phyloP scores from a whole-genome alignment of 2,797 vertebrate genomes.

The Tadarida brasiliensis region DNA sequence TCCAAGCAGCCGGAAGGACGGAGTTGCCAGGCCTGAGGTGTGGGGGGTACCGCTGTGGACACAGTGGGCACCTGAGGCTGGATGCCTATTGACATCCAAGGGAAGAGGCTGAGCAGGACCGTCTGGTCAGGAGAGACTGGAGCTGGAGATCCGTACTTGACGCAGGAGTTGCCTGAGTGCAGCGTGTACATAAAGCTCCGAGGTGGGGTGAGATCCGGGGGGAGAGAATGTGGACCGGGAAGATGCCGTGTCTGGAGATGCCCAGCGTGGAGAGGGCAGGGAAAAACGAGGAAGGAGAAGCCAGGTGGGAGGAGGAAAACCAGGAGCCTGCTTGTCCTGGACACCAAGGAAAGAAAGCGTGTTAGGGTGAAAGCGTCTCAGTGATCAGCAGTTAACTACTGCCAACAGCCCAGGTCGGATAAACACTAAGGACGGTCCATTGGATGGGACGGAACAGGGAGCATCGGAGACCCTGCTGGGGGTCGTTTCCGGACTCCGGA shows the following conservation, averaged over 20 bases:
- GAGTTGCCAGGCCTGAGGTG: background rate
- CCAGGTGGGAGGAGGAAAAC: background rate
- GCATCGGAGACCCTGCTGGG: fast-evolving
- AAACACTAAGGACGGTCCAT: fast-evolving
- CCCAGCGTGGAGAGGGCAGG: background rate
- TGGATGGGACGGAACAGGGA: fast-evolving
- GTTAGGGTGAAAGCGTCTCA: background rate
- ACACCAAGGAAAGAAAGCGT: background rate
- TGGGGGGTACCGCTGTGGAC: background rate
- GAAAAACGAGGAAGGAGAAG: fast-evolving
- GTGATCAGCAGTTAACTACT: fast-evolving
- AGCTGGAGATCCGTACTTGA: background rate
- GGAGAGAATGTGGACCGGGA: fast-evolving
- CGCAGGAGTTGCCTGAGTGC: background rate
- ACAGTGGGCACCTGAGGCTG: background rate
- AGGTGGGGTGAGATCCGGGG: background rate
- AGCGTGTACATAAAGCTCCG: background rate
- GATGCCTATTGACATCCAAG: background rate
- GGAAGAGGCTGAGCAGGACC: background rate
- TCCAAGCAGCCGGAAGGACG: background rate
- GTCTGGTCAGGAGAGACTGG: background rate
- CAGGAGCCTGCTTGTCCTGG: background rate
- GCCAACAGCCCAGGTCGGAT: fast-evolving
- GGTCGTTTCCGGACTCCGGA: background rate
- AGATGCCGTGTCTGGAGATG: background rate